phyloP scores from a whole-genome alignment of 2,113 vertebrate genomes.

The Cathartes aura region DNA sequence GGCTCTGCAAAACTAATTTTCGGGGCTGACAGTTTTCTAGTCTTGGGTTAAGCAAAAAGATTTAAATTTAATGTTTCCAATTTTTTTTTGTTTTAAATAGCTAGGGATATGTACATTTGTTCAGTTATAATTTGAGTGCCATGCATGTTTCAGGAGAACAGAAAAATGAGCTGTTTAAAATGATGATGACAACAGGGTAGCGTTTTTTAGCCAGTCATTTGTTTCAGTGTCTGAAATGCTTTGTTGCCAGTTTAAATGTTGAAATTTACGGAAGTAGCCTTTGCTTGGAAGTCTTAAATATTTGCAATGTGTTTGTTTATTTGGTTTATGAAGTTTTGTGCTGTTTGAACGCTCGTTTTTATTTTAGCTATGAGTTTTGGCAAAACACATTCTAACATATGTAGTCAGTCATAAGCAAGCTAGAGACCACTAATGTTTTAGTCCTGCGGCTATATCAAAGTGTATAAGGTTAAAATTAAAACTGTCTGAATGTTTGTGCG shows the following conservation, averaged over 20 bases:
- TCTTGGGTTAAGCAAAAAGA: conserved; percentile 1
- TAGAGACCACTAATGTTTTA: neutral
- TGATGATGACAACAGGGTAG: fast-evolving
- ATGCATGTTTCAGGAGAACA: neutral
- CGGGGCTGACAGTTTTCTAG: neutral
- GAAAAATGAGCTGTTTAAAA: neutral
- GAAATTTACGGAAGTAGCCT: neutral
- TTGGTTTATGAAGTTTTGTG: conserved; percentile 27
- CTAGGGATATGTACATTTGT: neutral
- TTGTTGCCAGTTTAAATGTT: neutral
- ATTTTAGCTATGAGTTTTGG: conserved; percentile 15
- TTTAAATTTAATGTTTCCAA: neutral
- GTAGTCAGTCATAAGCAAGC: conserved; percentile 12
- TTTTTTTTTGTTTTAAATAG: neutral
- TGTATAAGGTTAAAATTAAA: neutral
- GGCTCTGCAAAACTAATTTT: conserved; percentile 40
- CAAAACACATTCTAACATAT: neutral
- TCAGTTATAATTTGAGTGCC: neutral
- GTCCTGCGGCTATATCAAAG: neutral
- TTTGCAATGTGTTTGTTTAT: conserved; percentile 25
- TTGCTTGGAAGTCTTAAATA: conserved; percentile 5
- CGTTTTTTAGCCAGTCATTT: neutral
- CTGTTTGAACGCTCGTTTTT: neutral
- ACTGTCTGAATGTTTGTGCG: neutral
- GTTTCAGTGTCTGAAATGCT: neutral